Evolutionary conservation across 2,113 vertebrate species (phyloP), one percentile per base, ranked within the genome.

Genomic region (Litocranius walleri): DNA sequence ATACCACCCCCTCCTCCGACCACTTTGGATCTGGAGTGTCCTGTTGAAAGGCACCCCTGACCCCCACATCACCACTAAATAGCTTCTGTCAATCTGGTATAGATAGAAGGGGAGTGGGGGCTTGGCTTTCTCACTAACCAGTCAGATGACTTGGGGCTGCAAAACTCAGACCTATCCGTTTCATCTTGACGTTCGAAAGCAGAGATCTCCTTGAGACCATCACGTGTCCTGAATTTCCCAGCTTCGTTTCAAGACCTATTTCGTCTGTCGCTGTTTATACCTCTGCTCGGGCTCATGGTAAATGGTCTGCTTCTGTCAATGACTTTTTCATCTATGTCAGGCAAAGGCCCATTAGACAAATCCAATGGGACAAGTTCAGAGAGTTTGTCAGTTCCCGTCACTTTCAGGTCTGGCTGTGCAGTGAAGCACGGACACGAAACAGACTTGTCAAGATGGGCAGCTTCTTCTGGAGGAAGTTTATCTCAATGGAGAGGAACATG

Each of bases 321-420:
- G 96, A 94, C 97, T 92, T 92, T 95, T 95, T 98, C 92, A 81
- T 91, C 93, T 97, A 33, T 98, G 92, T 96, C 97, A 94, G 64
- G 12, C 17, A 96, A 96, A 97, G 92, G 78, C 87, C 96, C 97
- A 94, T 98, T 98, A 98, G 94, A 97, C 96, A 98, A 98, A 98
- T 97, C 96, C 96, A 88, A 96, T 80, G 91, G 92, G 98, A 97
- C 97, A 96, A 97, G 97, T 98, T 98, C 97, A 97, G 89, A 97
- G 97, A 97, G 95, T 97, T 97, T 97, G 97, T 98, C 97, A 97
- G 95, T 90, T 95, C 83, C 96, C 29, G 88, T 97, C 96, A 97
- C 95, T 88, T 43, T 94, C 80, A 77, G 94, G 82, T 56, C 67
- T 87, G 67, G 90, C 90, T 96, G 90, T 97, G 98, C 96, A 96